These are phyloP conservation scores for Drosophila neocordata DNA, from an alignment of 1,140 invertebrate species.

Conservation along the genomic window DNA sequence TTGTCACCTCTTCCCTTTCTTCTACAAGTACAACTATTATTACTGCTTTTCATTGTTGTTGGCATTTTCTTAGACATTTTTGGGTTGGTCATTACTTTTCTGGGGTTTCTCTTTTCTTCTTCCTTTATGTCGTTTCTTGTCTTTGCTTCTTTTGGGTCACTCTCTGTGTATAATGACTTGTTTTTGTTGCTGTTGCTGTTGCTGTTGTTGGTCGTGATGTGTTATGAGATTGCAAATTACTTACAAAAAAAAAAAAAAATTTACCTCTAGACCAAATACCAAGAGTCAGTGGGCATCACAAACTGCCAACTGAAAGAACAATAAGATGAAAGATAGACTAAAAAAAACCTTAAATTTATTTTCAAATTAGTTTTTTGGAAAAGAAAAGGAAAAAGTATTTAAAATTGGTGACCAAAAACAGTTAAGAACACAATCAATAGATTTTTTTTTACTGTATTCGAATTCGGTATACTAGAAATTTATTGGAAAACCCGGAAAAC, in stretches of 20 bases:
- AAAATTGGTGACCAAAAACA: no score
- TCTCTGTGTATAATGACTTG: slow-evolving; percentile 56
- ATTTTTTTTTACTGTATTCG: no score
- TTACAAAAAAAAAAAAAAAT: slow-evolving; percentile 5
- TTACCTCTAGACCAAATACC: slow-evolving; percentile 52
- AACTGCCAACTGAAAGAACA: neutral
- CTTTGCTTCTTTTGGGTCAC: slow-evolving; percentile 60
- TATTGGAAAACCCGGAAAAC: no score
- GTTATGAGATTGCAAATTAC: slow-evolving; percentile 69
- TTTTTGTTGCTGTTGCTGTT: slow-evolving; percentile 69
- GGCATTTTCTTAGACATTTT: slow-evolving; percentile 33
- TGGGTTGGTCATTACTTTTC: slow-evolving; percentile 30
- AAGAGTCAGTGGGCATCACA: slow-evolving; percentile 24
- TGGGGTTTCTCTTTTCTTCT: slow-evolving; percentile 34
- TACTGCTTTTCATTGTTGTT: slow-evolving; percentile 14
- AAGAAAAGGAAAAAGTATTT: no score
- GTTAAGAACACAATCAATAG: no score
- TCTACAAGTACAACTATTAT: neutral
- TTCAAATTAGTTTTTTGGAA: no score
- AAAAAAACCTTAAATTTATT: neutral
- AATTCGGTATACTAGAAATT: no score
- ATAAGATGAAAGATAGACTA: neutral
- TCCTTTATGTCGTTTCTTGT: slow-evolving; percentile 25
- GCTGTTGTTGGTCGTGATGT: slow-evolving; percentile 58
- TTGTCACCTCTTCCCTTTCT: neutral